Conservation (phyloP, 1,140 invertebrate genomes). For the Nasonia longicornis region DNA sequence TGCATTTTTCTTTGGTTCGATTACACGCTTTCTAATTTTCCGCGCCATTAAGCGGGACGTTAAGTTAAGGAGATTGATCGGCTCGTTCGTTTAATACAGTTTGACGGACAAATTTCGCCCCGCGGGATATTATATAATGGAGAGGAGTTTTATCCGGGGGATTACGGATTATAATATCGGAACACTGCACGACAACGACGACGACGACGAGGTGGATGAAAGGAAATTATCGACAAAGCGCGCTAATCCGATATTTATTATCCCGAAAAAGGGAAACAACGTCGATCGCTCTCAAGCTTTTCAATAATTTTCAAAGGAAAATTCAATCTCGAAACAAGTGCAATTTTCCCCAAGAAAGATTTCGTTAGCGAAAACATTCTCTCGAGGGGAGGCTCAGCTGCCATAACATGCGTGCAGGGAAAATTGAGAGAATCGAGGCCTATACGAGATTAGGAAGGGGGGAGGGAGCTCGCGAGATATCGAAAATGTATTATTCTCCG, state of each 20-base stretch:
- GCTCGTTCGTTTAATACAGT: background rate
- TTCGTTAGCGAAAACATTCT: background rate
- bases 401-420: background rate
- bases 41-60: background rate
- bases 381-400: background rate
- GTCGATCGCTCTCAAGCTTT: background rate
- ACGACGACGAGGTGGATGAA: too few species aligned
- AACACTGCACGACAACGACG: too few species aligned
- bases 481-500: slow-evolving; percentile 33
- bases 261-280: background rate
- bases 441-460: background rate
- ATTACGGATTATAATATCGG: too few species aligned
- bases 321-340: background rate
- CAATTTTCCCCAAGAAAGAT: background rate
- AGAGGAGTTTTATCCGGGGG: too few species aligned
- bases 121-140: too few species aligned
- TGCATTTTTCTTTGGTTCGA: background rate
- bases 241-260: background rate
- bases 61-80: background rate
- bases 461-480: slow-evolving; percentile 18
- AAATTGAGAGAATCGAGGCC: slow-evolving; percentile 7
- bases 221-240: background rate
- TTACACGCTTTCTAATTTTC: background rate
- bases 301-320: slow-evolving; percentile 4
- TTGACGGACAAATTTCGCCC: too few species aligned